Percentiles rank a stretch among this genome's conserved stretches.
Conservation (phyloP, 2,113 vertebrate genomes). For the Dolichotis patagonum region DNA sequence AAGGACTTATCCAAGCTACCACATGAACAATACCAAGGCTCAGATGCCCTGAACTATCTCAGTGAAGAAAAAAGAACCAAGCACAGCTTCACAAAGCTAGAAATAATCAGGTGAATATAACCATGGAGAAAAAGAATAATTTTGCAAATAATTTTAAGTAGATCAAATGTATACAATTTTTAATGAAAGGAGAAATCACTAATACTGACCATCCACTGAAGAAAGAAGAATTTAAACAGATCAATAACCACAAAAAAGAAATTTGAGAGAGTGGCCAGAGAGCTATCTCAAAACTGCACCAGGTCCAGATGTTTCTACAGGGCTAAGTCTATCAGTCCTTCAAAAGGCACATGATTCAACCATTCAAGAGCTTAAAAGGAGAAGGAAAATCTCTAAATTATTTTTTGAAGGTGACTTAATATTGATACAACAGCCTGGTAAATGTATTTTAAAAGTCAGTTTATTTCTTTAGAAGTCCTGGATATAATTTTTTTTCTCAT, state of each 20-base stretch:
- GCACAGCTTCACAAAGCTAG: not conserved
- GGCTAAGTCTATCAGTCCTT: not conserved
- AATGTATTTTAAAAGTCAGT: not conserved
- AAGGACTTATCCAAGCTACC: not conserved
- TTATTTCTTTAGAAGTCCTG: not conserved
- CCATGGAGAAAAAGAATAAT: not conserved
- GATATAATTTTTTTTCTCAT: not conserved
- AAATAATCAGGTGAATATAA: not conserved
- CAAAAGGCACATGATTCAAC: not conserved
- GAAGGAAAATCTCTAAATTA: not conserved
- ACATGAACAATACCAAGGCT: fast-evolving
- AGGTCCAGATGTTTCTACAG: not conserved
- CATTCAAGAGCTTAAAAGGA: not conserved
- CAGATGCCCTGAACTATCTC: not conserved
- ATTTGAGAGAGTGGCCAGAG: not conserved
- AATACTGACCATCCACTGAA: not conserved
- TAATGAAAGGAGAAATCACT: not conserved
- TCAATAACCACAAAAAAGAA: not conserved
- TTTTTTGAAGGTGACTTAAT: not conserved
- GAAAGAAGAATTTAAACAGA: not conserved
- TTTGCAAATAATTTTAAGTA: not conserved
- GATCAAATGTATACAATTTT: not conserved
- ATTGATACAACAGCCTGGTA: not conserved
- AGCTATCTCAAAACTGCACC: not conserved
- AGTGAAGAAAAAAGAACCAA: not conserved